Base-by-base conservation (phyloP, 1,140 invertebrate genomes). In the Hypsibius dujardini region DNA sequence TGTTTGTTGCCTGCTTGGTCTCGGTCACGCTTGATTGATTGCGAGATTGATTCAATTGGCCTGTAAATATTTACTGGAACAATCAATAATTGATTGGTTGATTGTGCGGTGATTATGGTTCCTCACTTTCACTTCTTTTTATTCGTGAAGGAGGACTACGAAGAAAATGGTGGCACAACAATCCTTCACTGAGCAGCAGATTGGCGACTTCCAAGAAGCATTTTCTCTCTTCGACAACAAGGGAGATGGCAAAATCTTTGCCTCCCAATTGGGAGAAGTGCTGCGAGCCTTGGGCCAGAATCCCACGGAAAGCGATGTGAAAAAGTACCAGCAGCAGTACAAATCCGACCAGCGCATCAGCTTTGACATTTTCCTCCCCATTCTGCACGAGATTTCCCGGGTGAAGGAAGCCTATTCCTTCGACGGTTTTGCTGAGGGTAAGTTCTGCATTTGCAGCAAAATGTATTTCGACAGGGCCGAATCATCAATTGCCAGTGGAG, bases 351-450 rank as follows among this genome's bases (percentile, higher is more conserved):
- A 95, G 76, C 86, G 96, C 76, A 96, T 99, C 76, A 93, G 89
- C 69, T 98, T 98, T 81, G 95, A 99, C 84, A 92, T 95, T 1
- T 99, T 99, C 80, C 81, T 98, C 69, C 96, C 96, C 46, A 98
- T 99, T 77, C 91, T 95, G 77, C 92, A 97, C 72, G 79, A 78
- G 2, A 76, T 84, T 69, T 78, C 75, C 71, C 82, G 83, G 71
- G 81, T 78, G 72, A 77, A 77, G 67, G 76, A 78, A 46, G 70
- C 74, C 7, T 75, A 78, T 59, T 75, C 75, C 14, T 71, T 74
- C 59, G 79, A 80, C 60, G 80, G 81, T 71, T 81, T 81, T 72
- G 75, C 78, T 59, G 80, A 81, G 73, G 80, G 80, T 3, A 77
- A 56, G n/a, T 56, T 56, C 50, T 56, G 50, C n/a, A 12, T 56